Evolutionary conservation across 2,888 invertebrate species (phyloP).

Genomic region (Papilio demoleus): DNA sequence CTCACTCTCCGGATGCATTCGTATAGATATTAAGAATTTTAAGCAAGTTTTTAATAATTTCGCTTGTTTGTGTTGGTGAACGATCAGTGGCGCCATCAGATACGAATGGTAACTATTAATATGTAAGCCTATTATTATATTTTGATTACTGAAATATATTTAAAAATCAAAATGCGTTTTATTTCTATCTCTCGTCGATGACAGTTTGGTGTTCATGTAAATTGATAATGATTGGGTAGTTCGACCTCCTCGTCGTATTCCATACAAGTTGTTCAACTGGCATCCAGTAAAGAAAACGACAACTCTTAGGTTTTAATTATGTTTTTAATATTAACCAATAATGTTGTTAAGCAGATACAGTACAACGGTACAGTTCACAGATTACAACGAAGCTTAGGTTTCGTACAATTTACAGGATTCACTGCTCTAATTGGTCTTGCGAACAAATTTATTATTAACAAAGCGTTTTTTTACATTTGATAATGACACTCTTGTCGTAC

Average conservation of each 20-base stretch:
- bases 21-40: slow-evolving; percentile 48
- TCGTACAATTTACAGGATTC: slow-evolving; percentile 53
- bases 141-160: slow-evolving; percentile 84
- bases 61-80: slow-evolving; percentile 49
- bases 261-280: not conserved
- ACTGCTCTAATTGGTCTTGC: slow-evolving; percentile 44
- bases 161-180: slow-evolving; percentile 66
- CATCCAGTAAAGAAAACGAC: slow-evolving; percentile 25
- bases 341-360: slow-evolving; percentile 77
- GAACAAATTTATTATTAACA: slow-evolving; percentile 38
- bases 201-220: not conserved
- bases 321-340: slow-evolving; percentile 79
- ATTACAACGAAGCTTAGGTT: slow-evolving; percentile 67
- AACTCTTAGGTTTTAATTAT: slow-evolving; percentile 63
- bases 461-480: slow-evolving; percentile 32
- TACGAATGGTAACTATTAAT: slow-evolving; percentile 82
- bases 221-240: too few relatives aligned
- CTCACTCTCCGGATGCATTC: slow-evolving; percentile 42
- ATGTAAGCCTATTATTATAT: slow-evolving; percentile 83
- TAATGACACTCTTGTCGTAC: slow-evolving; percentile 7
- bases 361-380: slow-evolving; percentile 50
- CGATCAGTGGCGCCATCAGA: slow-evolving; percentile 66
- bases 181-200: slow-evolving; percentile 45
- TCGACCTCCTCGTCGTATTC: too few relatives aligned
- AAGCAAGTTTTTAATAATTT: slow-evolving; percentile 48